Evolutionary conservation across 2,113 vertebrate species (phyloP).

Genomic region (Cathartes aura): DNA sequence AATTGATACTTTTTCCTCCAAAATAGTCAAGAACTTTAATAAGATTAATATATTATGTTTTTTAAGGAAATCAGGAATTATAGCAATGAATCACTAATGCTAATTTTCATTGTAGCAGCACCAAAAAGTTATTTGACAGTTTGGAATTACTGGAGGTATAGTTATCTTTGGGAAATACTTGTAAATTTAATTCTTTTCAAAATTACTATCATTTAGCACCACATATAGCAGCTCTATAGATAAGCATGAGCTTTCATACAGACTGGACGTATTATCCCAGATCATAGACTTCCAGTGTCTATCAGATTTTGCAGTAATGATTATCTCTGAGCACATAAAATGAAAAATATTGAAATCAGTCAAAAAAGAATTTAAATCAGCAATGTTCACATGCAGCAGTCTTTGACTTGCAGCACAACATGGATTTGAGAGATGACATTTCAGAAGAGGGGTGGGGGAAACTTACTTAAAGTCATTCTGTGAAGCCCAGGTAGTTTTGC

Average conservation of each 20-base stretch:
- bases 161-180: not conserved
- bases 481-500: not conserved
- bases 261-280: not conserved
- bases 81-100: not conserved
- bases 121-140: not conserved
- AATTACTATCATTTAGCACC: not conserved
- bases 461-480: not conserved
- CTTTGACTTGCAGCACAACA: rapidly evolving
- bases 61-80: not conserved
- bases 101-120: not conserved
- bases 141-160: not conserved
- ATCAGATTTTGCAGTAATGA: not conserved
- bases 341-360: not conserved
- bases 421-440: not conserved
- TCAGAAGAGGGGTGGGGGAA: not conserved
- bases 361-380: not conserved
- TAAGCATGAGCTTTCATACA: not conserved
- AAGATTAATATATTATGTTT: not conserved
- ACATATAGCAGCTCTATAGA: not conserved
- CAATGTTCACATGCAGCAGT: not conserved
- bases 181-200: not conserved
- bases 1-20: not conserved
- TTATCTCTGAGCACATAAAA: not conserved
- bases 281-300: not conserved
- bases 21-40: not conserved